phyloP scores from a whole-genome alignment of 2,797 vertebrate genomes.

The Leptoclinus maculatus region DNA sequence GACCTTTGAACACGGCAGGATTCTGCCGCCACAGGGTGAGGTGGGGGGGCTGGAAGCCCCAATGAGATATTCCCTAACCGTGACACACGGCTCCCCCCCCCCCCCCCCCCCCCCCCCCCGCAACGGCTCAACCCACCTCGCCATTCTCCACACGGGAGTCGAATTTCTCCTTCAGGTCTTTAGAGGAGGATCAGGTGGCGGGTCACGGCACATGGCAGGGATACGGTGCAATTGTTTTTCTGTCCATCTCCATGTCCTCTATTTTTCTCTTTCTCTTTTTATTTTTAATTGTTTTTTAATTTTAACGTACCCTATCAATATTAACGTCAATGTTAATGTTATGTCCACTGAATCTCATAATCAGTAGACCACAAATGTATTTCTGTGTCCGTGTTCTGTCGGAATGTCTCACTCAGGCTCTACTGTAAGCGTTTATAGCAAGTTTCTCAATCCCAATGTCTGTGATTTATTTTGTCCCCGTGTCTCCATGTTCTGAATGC shows the following conservation, averaged over 20 bases:
- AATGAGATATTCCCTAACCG: conserved; percentile 35
- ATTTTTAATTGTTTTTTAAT: not conserved
- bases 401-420: conserved; percentile 67
- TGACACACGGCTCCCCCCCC: conserved; percentile 20
- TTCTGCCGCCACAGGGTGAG: conserved; percentile 48
- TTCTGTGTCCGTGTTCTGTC: conserved; percentile 47
- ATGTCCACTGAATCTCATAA: conserved; percentile 48
- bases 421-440: conserved; percentile 38
- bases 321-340: conserved; percentile 42
- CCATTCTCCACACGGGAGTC: conserved; percentile 12
- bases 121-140: not conserved
- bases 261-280: conserved; percentile 16
- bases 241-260: conserved; percentile 30
- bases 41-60: conserved; percentile 58
- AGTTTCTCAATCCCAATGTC: conserved; percentile 45
- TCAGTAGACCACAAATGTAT: conserved; percentile 46
- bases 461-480: conserved; percentile 47
- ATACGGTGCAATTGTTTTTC: conserved; percentile 63
- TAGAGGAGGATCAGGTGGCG: conserved; percentile 30
- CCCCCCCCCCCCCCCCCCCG: not conserved
- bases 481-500: conserved; percentile 54
- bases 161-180: conserved; percentile 47
- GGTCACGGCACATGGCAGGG: conserved; percentile 71
- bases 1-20: conserved; percentile 55
- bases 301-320: conserved; percentile 38